phyloP scores from a whole-genome alignment of 2,888 invertebrate species.

The Drosophila subsilvestris region DNA sequence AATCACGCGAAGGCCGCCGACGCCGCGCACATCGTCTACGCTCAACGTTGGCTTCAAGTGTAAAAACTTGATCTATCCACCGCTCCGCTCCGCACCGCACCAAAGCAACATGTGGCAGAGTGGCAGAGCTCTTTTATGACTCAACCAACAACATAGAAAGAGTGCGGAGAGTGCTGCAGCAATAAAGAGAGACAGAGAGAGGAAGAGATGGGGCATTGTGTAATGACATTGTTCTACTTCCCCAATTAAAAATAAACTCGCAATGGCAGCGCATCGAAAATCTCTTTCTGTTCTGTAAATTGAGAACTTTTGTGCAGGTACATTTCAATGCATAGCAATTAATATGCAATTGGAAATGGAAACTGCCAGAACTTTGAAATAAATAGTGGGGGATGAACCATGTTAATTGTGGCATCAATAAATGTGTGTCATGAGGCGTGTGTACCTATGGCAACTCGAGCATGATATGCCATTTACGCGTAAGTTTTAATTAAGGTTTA shows the following conservation, averaged over 20 bases:
- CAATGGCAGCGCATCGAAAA: conserved; percentile 12
- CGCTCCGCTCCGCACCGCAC: too few relatives aligned
- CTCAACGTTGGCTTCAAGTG: conserved; percentile 3
- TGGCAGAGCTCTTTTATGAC: conserved; percentile 46
- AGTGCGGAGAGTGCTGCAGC: conserved; percentile 1
- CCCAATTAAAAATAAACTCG: conserved; percentile 11
- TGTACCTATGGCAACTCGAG: background rate
- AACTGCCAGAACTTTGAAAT: background rate
- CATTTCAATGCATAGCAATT: background rate
- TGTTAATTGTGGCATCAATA: too few relatives aligned
- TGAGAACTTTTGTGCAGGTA: background rate
- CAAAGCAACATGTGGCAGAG: conserved; percentile 10
- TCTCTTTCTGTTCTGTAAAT: background rate
- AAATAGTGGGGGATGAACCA: background rate
- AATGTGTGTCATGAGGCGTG: too few relatives aligned
- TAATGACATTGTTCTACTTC: conserved; percentile 37
- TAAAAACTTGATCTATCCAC: conserved; percentile 46
- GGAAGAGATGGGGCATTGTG: conserved; percentile 31
- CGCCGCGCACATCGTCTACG: conserved; percentile 10
- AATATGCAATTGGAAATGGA: background rate
- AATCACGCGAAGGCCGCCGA: conserved; percentile 52
- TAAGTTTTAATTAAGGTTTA: background rate
- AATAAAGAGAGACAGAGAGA: background rate
- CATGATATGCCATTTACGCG: too few relatives aligned
- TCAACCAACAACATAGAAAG: conserved; percentile 39